Conservation (phyloP, 1,140 invertebrate genomes). For the Drosophila busckii region DNA sequence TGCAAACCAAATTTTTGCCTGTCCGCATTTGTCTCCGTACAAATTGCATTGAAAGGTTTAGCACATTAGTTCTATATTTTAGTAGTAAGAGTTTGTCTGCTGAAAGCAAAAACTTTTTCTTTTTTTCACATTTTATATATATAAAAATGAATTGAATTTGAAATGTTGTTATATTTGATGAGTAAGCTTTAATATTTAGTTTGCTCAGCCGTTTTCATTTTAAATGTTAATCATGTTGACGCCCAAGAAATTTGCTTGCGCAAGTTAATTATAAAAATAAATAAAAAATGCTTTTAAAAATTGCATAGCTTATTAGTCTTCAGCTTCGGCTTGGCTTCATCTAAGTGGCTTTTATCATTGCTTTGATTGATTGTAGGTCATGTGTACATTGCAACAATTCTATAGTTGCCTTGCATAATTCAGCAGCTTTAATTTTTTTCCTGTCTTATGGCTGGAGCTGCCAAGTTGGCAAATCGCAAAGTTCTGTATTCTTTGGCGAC, state of each 20-base stretch:
- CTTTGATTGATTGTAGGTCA: conserved; percentile 63
- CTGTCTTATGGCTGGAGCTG: conserved; percentile 22
- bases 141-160: no score
- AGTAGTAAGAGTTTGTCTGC: no score
- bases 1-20: conserved; percentile 20
- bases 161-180: no score
- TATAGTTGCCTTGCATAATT: conserved; percentile 43
- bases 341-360: conserved; percentile 8
- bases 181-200: no score
- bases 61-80: background rate
- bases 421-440: conserved; percentile 58
- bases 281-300: conserved; percentile 24
- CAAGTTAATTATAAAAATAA: no score
- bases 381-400: conserved; percentile 40
- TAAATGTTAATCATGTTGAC: no score
- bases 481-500: conserved; percentile 26
- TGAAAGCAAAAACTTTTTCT: no score
- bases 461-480: conserved; percentile 11
- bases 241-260: no score
- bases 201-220: no score
- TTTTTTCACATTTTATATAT: no score
- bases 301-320: conserved; percentile 7
- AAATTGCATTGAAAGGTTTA: conserved; percentile 5
- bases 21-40: conserved; percentile 6
- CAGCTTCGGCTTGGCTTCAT: background rate